Evolutionary conservation across 2,113 vertebrate genomes (phyloP), one percentile per base, ranked within the genome.

Genomic region (Triplophysa dalaica): DNA sequence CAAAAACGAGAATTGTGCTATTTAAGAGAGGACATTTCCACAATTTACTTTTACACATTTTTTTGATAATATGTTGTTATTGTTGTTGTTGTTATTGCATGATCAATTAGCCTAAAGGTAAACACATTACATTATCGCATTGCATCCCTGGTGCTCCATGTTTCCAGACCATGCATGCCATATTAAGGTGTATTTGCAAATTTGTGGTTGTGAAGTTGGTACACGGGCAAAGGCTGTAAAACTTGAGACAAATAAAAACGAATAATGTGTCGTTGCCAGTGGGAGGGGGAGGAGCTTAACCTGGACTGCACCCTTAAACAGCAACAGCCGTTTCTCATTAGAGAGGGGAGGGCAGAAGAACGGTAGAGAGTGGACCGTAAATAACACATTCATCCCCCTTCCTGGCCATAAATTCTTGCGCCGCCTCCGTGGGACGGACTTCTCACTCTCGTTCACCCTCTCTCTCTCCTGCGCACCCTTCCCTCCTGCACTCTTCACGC

Each of bases 241-340:
- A 89, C 86, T 86, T 80, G 86, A 90, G 89, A 91, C 89, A 90
- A 91, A 92, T 91, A 91, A 92, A 93, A 91, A 89, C 88, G 88
- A 91, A 92, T 91, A 89, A 90, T 92, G 91, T 92, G 91, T 92
- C 89, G 89, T 91, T 83, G 91, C 90, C 91, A 91, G 88, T 87
- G 85, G 91, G 86, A 83, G 89, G 87, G 83, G 91, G 86, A 83
- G 89, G 87, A 84, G 83, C 82, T 83, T 86, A 87, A 84, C 79
- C 88, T 77, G 62, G 86, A 77, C 86, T 61, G 81, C 85, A 86
- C 80, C 80, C 77, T 70, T 29, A 82, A 87, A 89, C 87, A 87
- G 84, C 88, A 75, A 92, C 92, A 93, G 91, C 88, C 87, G 90
- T 91, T 93, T 92, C 90, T 91, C 91, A 92, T 93, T 92, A 91